phyloP scores from a whole-genome alignment of 2,888 invertebrate genomes.

The Catotricha subobsoleta region DNA sequence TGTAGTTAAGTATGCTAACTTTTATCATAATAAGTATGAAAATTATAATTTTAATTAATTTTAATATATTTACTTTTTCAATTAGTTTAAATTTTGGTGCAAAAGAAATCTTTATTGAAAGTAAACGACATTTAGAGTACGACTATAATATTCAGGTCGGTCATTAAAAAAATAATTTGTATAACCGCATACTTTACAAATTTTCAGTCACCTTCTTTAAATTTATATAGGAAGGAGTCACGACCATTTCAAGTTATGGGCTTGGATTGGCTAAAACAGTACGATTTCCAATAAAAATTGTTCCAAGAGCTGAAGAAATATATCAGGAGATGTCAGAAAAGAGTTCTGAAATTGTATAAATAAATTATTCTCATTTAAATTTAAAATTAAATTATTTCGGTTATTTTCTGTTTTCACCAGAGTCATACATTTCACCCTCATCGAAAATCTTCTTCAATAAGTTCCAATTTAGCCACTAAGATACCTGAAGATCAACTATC shows the following conservation, averaged over 20 bases:
- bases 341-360: neutral
- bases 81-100: constrained; percentile 34
- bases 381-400: neutral
- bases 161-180: neutral
- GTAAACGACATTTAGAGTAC: constrained; percentile 12
- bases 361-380: neutral
- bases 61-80: constrained; percentile 8
- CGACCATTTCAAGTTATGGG: constrained; percentile 13
- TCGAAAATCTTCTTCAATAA: neutral
- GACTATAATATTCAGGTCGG: constrained; percentile 12
- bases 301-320: constrained; percentile 10
- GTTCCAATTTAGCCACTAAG: neutral
- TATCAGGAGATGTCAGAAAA: neutral
- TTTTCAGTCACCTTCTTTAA: neutral
- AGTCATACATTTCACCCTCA: neutral
- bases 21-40: neutral
- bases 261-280: constrained; percentile 12
- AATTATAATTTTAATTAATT: neutral
- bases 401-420: neutral
- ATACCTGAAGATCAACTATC: too few species aligned
- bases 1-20: constrained; percentile 47
- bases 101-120: constrained; percentile 15
- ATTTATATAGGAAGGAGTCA: constrained; percentile 11
- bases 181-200: neutral
- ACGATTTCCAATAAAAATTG: constrained; percentile 10